Percentiles rank a stretch among this genome's conserved stretches.
phyloP scores from a whole-genome alignment of 2,888 invertebrate species.

The Hemithea aestivaria region DNA sequence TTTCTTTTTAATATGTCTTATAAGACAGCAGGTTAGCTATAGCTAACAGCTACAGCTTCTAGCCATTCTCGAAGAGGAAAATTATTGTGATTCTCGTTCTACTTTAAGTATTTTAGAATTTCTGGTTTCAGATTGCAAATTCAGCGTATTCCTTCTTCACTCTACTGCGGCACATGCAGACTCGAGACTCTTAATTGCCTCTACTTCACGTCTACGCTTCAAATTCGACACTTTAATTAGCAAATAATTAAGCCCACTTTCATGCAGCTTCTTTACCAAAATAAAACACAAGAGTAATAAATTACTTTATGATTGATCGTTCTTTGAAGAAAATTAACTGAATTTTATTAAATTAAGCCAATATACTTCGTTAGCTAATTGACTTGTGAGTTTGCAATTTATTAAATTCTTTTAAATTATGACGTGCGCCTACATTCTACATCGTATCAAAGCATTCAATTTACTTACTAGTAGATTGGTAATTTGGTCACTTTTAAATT shows the following conservation, averaged over 20 bases:
- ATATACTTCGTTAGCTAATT: conserved; percentile 15
- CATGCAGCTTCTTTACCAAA: conserved; percentile 4
- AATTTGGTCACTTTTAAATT: no score
- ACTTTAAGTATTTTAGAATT: conserved; percentile 1
- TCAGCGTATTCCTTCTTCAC: conserved; percentile 61
- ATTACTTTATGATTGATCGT: conserved; percentile 35
- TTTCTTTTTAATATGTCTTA: no score
- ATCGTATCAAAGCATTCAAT: no score
- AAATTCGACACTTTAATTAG: background rate
- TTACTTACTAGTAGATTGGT: no score
- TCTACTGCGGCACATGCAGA: conserved; percentile 53
- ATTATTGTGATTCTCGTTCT: no score
- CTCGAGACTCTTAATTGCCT: conserved; percentile 27
- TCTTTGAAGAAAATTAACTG: conserved; percentile 29
- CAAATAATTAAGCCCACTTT: background rate
- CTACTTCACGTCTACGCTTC: background rate
- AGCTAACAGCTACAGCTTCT: no score
- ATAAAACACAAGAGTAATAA: conserved; percentile 26
- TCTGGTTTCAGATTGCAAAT: conserved; percentile 59
- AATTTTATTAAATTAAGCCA: conserved; percentile 19
- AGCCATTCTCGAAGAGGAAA: no score
- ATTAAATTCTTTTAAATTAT: no score
- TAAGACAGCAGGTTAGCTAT: no score
- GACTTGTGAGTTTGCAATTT: conserved; percentile 7
- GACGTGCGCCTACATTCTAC: no score